Evolutionary conservation across 2,888 invertebrate species (phyloP).

Genomic region (Chloromyia formosa): DNA sequence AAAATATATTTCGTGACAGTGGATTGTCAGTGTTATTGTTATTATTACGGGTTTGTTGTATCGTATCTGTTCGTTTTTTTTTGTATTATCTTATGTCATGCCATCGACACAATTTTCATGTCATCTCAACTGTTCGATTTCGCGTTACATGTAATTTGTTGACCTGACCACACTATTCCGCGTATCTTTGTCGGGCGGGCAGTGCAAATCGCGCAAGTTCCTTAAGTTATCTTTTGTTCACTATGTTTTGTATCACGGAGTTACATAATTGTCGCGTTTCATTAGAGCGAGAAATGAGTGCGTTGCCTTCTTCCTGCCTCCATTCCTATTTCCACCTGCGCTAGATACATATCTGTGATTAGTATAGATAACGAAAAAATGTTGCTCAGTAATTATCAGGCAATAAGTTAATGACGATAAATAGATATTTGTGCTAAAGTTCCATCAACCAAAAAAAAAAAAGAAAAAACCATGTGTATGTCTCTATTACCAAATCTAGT

Average conservation of each 20-base stretch:
- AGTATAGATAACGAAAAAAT: slow-evolving; percentile 25
- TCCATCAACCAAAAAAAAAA: too few species aligned
- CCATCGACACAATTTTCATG: slow-evolving; percentile 5
- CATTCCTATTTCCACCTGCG: neutral
- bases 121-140: slow-evolving; percentile 25
- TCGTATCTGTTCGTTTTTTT: slow-evolving; percentile 3
- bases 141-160: slow-evolving; percentile 27
- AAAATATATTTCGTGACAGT: slow-evolving; percentile 18
- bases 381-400: slow-evolving; percentile 17
- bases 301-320: neutral
- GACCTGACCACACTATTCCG: slow-evolving; percentile 32
- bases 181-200: neutral
- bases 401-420: slow-evolving; percentile 10
- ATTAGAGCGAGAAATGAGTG: slow-evolving; percentile 29
- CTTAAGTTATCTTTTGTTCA: too few species aligned
- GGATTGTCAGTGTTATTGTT: slow-evolving; percentile 23
- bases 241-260: neutral
- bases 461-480: too few species aligned
- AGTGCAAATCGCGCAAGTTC: too few species aligned
- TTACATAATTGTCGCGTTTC: slow-evolving; percentile 36
- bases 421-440: slow-evolving; percentile 13
- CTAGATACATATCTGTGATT: slow-evolving; percentile 16
- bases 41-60: slow-evolving; percentile 2
- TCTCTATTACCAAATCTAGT: neutral
- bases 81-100: slow-evolving; percentile 26